Conservation (phyloP, 2,113 vertebrate species). For the Oenanthe melanoleuca region DNA sequence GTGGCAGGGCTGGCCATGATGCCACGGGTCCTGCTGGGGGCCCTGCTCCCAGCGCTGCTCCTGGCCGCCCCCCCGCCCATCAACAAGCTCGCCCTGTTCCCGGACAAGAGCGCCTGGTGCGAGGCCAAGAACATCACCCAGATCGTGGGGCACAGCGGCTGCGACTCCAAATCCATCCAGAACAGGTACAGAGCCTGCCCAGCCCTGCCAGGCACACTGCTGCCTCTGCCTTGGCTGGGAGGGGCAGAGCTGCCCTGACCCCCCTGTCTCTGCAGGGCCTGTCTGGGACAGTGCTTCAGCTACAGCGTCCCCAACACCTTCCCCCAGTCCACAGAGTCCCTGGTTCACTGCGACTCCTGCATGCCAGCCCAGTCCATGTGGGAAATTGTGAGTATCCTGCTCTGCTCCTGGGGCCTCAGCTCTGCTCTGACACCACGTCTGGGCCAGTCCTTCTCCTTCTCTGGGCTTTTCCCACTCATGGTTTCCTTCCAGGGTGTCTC, state of each 20-base stretch:
- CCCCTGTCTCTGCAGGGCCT: conserved; percentile 81
- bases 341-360: conserved; percentile 98
- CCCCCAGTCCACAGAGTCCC: conserved; percentile 96
- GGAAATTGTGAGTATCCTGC: conserved; percentile 92
- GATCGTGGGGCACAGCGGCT: conserved; percentile 97
- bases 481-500: not conserved
- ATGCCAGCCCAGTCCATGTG: conserved; percentile 96
- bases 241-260: not conserved
- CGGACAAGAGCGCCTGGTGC: conserved; percentile 98
- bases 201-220: not conserved
- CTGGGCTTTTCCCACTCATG: accelerated
- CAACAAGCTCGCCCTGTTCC: conserved; percentile 96
- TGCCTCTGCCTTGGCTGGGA: not conserved
- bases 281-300: conserved; percentile 98
- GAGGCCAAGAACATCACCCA: conserved; percentile 99
- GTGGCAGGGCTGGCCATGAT: conserved; percentile 69
- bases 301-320: conserved; percentile 99
- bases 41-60: conserved; percentile 80
- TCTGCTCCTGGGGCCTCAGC: not conserved
- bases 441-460: not conserved
- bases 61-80: conserved; percentile 90
- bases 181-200: conserved; percentile 83
- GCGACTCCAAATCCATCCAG: conserved; percentile 94
- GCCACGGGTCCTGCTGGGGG: conserved; percentile 69
- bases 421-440: not conserved